Evolutionary conservation across 1,140 invertebrate species (phyloP), one percentile per base, ranked within the genome.

Genomic region (Pectinophora gossypiella): DNA sequence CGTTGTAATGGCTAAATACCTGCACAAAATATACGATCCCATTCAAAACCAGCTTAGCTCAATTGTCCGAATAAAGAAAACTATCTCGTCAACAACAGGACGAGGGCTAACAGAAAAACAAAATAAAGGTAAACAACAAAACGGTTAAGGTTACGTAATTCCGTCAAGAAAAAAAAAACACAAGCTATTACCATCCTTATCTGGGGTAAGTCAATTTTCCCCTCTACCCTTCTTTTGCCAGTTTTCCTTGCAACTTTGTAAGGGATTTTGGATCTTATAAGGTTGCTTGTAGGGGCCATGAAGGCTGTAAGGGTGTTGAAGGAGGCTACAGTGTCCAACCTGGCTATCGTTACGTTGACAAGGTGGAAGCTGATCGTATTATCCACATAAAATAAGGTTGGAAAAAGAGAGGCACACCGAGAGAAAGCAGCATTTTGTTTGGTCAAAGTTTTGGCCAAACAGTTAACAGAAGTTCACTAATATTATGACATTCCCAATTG

Each of bases 331-430:
- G 70, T 80, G 79, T 76, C 70, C 76, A 71, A 83, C 79, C 77
- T 81, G 81, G 69, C 67, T n/a, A n/a, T n/a, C 75, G 74, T 72
- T 65, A 76, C 79, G 74, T 81, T 83, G 82, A 83, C 82, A 83
- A 83, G 82, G 82, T 83, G 65, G 79, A 75, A 64, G 70, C 72
- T 72, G 81, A 83, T 83, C 82, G 79, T 85, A 81, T 85, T 81
- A 83, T 85, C 72, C 81, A 64, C 81, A 83, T 85, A 85, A 85
- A 85, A 85, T 83, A 85, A 85, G 77, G 79, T 81, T 76, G 74
- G 72, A 58, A 64, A 76, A 78, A 70, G 75, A 72, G 36, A 32
- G 67, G 47, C 54, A 75, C 72, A 85, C 72, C 43, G 66, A 50
- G 79, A 60, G 64, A 38, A 44, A 44, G n/a, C n/a, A n/a, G n/a